Evolutionary conservation across 2,113 vertebrate species (phyloP).

Genomic region (Halcyon senegalensis): DNA sequence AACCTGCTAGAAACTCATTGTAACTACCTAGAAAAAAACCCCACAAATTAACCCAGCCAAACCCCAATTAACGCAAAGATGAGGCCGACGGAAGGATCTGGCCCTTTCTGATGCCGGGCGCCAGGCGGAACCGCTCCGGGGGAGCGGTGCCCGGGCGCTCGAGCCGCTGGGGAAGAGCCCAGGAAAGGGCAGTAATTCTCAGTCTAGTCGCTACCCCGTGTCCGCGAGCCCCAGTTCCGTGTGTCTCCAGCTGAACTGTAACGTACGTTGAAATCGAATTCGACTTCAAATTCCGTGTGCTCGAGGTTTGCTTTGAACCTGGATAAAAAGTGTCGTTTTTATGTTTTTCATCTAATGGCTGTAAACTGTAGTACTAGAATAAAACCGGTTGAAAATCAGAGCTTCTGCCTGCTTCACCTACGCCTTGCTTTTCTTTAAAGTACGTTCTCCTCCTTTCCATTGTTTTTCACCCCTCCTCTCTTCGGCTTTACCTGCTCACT

Average conservation of each 20-base stretch:
- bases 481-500: conserved; percentile 42
- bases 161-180: not conserved
- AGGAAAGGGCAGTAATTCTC: conserved; percentile 38
- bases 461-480: conserved; percentile 7
- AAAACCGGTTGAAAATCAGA: conserved; percentile 84
- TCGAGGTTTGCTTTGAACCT: conserved; percentile 76
- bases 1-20: not conserved
- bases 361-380: conserved; percentile 94
- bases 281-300: conserved; percentile 69
- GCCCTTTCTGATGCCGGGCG: not conserved
- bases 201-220: conserved; percentile 35
- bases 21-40: not conserved
- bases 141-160: not conserved
- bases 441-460: conserved; percentile 20
- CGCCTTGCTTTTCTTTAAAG: conserved; percentile 68
- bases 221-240: conserved; percentile 58
- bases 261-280: conserved; percentile 56
- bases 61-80: not conserved
- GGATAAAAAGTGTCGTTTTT: conserved; percentile 81
- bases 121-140: not conserved
- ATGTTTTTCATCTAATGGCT: conserved; percentile 89
- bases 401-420: conserved; percentile 85
- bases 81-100: not conserved
- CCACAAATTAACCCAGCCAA: too few species aligned
- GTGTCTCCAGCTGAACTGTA: conserved; percentile 65